Base-by-base conservation (phyloP, 64 coral and sea anemone genomes). In the Orbicella faveolata region DNA sequence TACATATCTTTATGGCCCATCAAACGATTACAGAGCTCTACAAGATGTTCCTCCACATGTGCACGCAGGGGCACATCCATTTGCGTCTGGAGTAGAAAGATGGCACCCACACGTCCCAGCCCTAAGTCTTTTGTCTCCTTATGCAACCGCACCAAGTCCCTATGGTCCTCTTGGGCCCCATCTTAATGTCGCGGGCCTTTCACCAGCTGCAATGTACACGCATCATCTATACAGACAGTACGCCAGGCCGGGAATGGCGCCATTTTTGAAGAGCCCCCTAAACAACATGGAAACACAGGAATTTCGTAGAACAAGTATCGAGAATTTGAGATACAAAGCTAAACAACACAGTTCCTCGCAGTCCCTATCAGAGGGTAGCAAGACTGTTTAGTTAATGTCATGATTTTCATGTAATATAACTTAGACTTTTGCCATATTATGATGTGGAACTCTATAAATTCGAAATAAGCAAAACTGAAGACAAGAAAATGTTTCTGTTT, bases 111-210 rank as follows among this genome's bases (percentile, higher is more conserved):
- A 97, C 33, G 92, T 97, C 1, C 95, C 95, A 62, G 95, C 95
- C 20, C 92, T 97, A 15, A 97, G 95, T 78, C 80, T 97, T 15
- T 89, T 97, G 61, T 97, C 95, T 6, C 95, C 95, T n/a, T 97
- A 85, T 69, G 95, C 95, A 65, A 90, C 92, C 34, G 92, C 92
- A 35, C 95, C 95, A 20, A 34, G 79, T 74, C 89, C 88, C 54
- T 97, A 90, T 80, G 76, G 88, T 77, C 88, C 95, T 12, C 76
- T 90, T 36, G 92, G 89, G 6, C 57, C 88, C 15, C 95, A 91
- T 82, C 57, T 55, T 77, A 9, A 23, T 90, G 35, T 89, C 66
- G 3, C 86, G 74, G 44, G 52, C 36, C 30, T 90, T 64, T 82
- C 79, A 53, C 44, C 73, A 0, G 39, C 88, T 1, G 88, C 90